Conservation (phyloP, 1,140 invertebrate genomes). For the Samia ricini region DNA sequence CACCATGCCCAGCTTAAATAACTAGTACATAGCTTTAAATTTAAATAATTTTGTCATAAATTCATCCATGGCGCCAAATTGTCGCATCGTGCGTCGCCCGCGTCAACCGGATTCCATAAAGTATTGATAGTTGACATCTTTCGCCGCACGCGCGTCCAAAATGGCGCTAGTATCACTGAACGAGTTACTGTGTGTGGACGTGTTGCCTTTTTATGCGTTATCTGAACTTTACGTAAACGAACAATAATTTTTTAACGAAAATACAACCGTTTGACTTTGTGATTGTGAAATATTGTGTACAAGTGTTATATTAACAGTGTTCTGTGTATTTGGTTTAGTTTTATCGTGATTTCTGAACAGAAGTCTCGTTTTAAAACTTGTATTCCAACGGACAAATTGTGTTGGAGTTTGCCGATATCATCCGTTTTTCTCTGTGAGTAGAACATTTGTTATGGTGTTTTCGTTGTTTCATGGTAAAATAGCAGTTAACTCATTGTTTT, state of each 20-base stretch:
- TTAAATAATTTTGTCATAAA: neutral
- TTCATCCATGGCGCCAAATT: conserved; percentile 6
- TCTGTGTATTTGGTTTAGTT: conserved; percentile 37
- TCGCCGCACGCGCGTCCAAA: conserved; percentile 9
- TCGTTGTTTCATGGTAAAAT: conserved; percentile 37
- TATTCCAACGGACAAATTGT: conserved; percentile 31
- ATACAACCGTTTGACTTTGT: conserved; percentile 31
- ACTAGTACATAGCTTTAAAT: too few species aligned
- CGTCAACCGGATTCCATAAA: conserved; percentile 7
- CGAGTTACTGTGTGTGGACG: conserved; percentile 31
- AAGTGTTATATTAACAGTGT: conserved; percentile 34
- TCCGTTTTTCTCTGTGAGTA: conserved; percentile 47
- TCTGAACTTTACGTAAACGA: conserved; percentile 50
- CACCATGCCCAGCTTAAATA: too few species aligned
- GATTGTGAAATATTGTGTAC: conserved; percentile 39
- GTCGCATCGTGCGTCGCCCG: conserved; percentile 6
- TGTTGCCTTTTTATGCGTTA: conserved; percentile 19
- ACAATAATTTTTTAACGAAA: conserved; percentile 39
- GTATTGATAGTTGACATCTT: neutral
- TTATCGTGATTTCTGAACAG: conserved; percentile 51
- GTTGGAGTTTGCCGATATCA: conserved; percentile 41
- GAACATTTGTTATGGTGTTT: conserved; percentile 46
- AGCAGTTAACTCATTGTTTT: conserved; percentile 27
- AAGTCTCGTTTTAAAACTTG: conserved; percentile 47
- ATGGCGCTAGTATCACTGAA: conserved; percentile 39